phyloP scores from a whole-genome alignment of 2,888 invertebrate genomes.

The Nephrotoma appendiculata region DNA sequence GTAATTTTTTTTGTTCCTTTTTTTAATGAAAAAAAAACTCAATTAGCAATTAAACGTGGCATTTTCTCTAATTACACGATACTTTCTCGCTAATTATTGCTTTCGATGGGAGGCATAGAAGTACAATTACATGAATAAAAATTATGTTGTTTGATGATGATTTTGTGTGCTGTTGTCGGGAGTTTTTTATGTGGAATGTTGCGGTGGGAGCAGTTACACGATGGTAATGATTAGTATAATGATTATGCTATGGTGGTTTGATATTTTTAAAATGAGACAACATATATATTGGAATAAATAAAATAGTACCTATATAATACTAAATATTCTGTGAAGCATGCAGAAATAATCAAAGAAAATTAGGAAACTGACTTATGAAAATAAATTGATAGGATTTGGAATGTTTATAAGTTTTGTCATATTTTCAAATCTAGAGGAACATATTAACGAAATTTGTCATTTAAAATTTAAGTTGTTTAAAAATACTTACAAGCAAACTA shows the following conservation, averaged over 20 bases:
- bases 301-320: not conserved
- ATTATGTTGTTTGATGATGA: not conserved
- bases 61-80: slow-evolving; percentile 6
- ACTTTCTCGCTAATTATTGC: slow-evolving; percentile 5
- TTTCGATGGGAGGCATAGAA: slow-evolving; percentile 3
- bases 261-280: not conserved
- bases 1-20: not conserved
- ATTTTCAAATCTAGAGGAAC: not conserved
- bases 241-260: not conserved
- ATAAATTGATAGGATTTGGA: not conserved
- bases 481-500: not conserved
- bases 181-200: not conserved
- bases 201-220: not conserved
- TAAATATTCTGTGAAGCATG: not conserved
- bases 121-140: slow-evolving; percentile 1
- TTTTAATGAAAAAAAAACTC: slow-evolving; percentile 1
- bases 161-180: not conserved
- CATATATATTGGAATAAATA: not conserved
- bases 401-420: not conserved
- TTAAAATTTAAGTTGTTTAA: not conserved
- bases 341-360: not conserved
- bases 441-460: not conserved
- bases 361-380: not conserved
- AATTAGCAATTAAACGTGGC: slow-evolving; percentile 6
- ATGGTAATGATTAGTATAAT: not conserved